Conservation (phyloP, 2,113 vertebrate species). For the Myotis yumanensis region DNA sequence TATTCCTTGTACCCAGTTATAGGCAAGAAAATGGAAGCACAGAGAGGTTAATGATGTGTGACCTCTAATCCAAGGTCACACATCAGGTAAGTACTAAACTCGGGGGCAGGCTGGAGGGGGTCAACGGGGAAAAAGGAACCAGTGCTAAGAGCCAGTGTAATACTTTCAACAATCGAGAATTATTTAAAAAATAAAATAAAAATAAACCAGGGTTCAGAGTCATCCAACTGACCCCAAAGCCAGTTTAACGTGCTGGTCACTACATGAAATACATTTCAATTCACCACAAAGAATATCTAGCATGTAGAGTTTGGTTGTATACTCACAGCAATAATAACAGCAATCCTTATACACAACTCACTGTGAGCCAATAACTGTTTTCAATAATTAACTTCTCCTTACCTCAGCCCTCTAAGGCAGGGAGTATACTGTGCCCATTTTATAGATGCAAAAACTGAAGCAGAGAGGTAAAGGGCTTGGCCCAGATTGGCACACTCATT, state of each 20-base stretch:
- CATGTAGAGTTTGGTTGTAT: neutral
- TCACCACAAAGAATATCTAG: neutral
- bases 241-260: neutral
- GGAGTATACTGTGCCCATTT: neutral
- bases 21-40: neutral
- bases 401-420: neutral
- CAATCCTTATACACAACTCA: neutral
- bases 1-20: neutral
- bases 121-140: too few species aligned
- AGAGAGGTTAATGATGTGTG: neutral
- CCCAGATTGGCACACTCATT: neutral
- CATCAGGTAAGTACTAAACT: neutral
- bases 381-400: neutral
- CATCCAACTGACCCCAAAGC: neutral
- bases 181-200: too few species aligned
- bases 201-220: neutral
- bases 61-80: neutral
- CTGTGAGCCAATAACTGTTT: neutral
- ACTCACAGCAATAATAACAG: neutral
- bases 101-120: too few species aligned
- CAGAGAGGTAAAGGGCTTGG: neutral
- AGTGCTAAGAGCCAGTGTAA: too few species aligned
- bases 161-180: too few species aligned
- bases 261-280: neutral
- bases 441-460: neutral